A percentile compares a stretch with the other conserved stretches of the same genome.
These are phyloP conservation scores for Bostrychus sinensis DNA, from an alignment of 2,113 vertebrate genomes.

Conservation along the genomic window DNA sequence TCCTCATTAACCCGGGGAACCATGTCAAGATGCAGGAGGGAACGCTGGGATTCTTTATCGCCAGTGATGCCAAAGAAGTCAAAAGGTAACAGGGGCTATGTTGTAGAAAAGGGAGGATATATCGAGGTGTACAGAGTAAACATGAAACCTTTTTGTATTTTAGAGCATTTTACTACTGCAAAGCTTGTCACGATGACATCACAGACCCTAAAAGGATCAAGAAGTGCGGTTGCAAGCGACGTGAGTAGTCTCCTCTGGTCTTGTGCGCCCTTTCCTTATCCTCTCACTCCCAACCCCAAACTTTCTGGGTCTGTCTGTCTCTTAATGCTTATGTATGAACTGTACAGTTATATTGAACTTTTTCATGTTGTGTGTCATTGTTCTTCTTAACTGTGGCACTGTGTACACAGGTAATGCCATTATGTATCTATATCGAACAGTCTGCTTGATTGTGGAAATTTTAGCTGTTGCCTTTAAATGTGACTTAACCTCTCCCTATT, in stretches of 20 bases:
- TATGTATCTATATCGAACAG: conserved; percentile 3
- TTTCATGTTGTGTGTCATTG: conserved; percentile 27
- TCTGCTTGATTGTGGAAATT: conserved; percentile 25
- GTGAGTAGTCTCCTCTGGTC: conserved; percentile 84
- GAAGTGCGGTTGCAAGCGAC: conserved; percentile 99
- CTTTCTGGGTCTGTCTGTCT: conserved; percentile 27
- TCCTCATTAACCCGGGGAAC: conserved; percentile 99
- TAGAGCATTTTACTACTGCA: conserved; percentile 99
- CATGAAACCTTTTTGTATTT: conserved; percentile 70
- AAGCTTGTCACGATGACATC: conserved; percentile 99
- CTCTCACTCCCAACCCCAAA: conserved; percentile 25
- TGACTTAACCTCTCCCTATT: background rate
- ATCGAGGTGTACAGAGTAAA: background rate
- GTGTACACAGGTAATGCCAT: conserved; percentile 35
- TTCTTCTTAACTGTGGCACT: conserved; percentile 35
- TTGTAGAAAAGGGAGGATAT: background rate
- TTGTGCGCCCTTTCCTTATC: background rate
- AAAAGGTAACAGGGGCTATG: conserved; percentile 86
- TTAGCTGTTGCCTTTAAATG: conserved; percentile 20
- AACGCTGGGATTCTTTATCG: conserved; percentile 99
- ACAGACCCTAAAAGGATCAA: conserved; percentile 99
- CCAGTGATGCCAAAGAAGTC: conserved; percentile 99
- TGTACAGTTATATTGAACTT: conserved; percentile 24
- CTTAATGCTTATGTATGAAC: conserved; percentile 18
- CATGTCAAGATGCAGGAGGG: conserved; percentile 99